Conservation (phyloP, 2,888 invertebrate genomes). For the Dolichopus griseipennis region DNA sequence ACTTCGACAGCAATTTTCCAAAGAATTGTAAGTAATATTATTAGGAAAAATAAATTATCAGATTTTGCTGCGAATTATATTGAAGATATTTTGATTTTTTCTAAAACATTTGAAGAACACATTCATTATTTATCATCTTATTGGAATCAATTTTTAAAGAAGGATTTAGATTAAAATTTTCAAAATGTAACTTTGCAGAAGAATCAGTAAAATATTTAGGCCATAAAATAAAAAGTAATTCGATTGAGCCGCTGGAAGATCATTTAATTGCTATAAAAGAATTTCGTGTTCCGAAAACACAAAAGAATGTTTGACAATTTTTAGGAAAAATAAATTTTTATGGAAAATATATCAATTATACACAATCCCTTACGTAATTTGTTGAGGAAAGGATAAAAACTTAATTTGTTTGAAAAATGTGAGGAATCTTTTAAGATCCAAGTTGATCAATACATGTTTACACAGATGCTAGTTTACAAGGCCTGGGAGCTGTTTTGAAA, state of each 20-base stretch:
- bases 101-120: conserved; percentile 16
- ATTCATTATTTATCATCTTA: conserved; percentile 15
- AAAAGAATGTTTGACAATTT: no score
- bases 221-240: no score
- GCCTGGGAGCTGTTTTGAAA: conserved; percentile 22
- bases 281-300: no score
- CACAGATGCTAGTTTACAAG: conserved; percentile 22
- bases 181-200: conserved; percentile 19
- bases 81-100: conserved; percentile 23
- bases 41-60: conserved; percentile 22
- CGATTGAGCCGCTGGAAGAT: no score
- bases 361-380: conserved; percentile 23
- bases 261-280: no score
- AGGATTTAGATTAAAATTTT: conserved; percentile 23
- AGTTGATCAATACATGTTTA: conserved; percentile 15
- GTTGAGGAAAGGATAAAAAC: conserved; percentile 20
- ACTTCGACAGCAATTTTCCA: conserved; percentile 23
- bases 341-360: conserved; percentile 19
- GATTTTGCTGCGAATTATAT: conserved; percentile 23
- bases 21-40: conserved; percentile 23
- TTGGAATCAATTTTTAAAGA: conserved; percentile 22
- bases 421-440: no score
- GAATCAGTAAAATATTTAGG: no score
- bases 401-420: conserved; percentile 22
- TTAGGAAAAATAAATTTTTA: conserved; percentile 22